A percentile compares a stretch with the other conserved stretches of the same genome.
phyloP scores from a whole-genome alignment of 2,888 invertebrate genomes.

The Drosophila birchii region DNA sequence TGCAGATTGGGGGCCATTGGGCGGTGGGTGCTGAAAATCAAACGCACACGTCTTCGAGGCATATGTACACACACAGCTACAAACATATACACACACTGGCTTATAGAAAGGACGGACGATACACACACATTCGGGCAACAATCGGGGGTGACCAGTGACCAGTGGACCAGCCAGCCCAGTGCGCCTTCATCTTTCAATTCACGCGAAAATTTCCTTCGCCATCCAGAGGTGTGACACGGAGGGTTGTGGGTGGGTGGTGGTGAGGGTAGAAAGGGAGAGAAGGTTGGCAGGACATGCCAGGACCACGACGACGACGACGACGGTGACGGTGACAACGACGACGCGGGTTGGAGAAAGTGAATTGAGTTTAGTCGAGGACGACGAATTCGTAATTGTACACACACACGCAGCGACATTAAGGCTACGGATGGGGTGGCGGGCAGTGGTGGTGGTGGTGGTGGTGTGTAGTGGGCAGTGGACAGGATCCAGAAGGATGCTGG shows the following conservation, averaged over 20 bases:
- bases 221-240: constrained; percentile 56
- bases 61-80: constrained; percentile 31
- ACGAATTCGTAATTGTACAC: constrained; percentile 78
- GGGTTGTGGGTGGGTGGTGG: constrained; percentile 27
- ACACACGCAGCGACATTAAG: constrained; percentile 63
- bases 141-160: constrained; percentile 66
- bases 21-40: constrained; percentile 50
- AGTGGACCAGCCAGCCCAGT: constrained; percentile 53
- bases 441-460: constrained; percentile 3
- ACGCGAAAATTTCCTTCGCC: constrained; percentile 79
- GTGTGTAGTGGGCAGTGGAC: constrained; percentile 56
- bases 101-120: constrained; percentile 10
- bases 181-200: constrained; percentile 81
- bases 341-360: constrained; percentile 66
- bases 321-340: constrained; percentile 68
- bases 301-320: constrained; percentile 65
- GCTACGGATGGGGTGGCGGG: constrained; percentile 27
- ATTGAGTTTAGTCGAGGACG: constrained; percentile 77
- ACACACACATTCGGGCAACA: constrained; percentile 40
- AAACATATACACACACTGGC: constrained; percentile 18
- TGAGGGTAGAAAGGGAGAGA: neutral
- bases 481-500: constrained; percentile 71
- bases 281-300: constrained; percentile 44
- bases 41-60: constrained; percentile 48
- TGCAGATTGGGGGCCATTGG: constrained; percentile 33